Evolutionary conservation across 1,140 invertebrate genomes (phyloP), one percentile per base, ranked within the genome.

Genomic region (Drosophila sulfurigaster): DNA sequence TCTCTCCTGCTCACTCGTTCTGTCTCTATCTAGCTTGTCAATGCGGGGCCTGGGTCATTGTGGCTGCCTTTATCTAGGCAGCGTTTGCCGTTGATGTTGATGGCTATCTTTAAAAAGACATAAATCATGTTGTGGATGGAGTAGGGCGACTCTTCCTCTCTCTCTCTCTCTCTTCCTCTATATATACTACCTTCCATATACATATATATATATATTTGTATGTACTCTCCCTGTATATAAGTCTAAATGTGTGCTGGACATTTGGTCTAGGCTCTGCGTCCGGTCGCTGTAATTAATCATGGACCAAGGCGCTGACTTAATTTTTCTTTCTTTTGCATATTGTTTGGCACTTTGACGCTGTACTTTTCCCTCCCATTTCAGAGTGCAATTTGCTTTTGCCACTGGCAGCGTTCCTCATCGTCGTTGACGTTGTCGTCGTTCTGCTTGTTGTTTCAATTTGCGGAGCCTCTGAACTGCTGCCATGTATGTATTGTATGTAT

Each of bases 51-150:
- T n/a, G 78, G 73, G 70, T 69, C 75, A 85, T 87, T 87, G 82
- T 82, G 75, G 79, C 71, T 52, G 79, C 64, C 64, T 72, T 86
- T 86, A 86, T 87, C 82, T 82, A 73, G 49, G 62, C 79, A 74
- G 60, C 78, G 82, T 78, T 82, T 82, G 72, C 68, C 83, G 79
- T 87, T 87, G 79, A 87, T 86, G 82, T 82, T 86, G 82, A 88
- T 88, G 79, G 83, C 83, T 87, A 87, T 87, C 82, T 87, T 87
- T 88, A 87, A 87, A 87, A 87, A 75, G 79, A 87, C 82, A 87
- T 87, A 87, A 87, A 87, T 87, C 82, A 87, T 79, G 76, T 71
- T 5, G 51, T 49, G 25, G 60, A 20, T n/a, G 20, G 56, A 67
- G 15, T 49, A 5, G 10, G 71, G 20, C 45, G 13, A 28, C 35